Evolutionary conservation across 2,797 vertebrate species (phyloP), one percentile per base, ranked within the genome.

Genomic region (Melanotaenia boesemani): DNA sequence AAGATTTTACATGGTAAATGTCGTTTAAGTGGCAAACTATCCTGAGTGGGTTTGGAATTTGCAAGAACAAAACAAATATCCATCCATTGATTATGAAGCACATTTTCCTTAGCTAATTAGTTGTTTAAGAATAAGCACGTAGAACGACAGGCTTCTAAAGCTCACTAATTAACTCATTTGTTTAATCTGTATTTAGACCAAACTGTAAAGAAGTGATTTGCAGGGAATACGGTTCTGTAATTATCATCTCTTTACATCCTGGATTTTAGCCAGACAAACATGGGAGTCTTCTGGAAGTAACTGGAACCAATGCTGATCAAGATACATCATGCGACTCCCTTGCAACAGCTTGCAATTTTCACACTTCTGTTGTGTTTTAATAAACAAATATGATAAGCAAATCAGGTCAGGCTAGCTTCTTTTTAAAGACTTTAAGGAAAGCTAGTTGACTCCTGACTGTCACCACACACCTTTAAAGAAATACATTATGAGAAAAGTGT

Each of bases 131-230:
- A 32, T 66, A 69, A 48, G 54, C 62, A 36, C 9, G 26, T 15
- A 39, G 37, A 57, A 64, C 34, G 59, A 46, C 67, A 39, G 24
- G 63, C 30, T 44, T 55, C 36, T 54, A 64, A 64, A 57, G 22
- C 37, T 32, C 18, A 11, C 44, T 55, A 69, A 70, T 70, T 60
- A 71, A 60, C 67, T 75, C 26, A 56, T 63, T 80, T 12, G 59
- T 71, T 63, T 52, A 13, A 12, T 52, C 50, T 54, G 52, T 12
- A 26, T 36, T 75, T 34, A 62, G 36, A 58, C 41, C 57, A 54
- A 79, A 71, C 26, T 44, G 36, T 71, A 63, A 50, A 67, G 8
- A 54, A 73, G 58, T 16, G 58, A 32, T 62, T 67, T 69, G 48
- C 58, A 64, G 57, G 34, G 52, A 70, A 62, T 16, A 63, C 44